Evolutionary conservation across 2,888 invertebrate genomes (phyloP), one percentile per base, ranked within the genome.

Genomic region (Melitaea athalia): DNA sequence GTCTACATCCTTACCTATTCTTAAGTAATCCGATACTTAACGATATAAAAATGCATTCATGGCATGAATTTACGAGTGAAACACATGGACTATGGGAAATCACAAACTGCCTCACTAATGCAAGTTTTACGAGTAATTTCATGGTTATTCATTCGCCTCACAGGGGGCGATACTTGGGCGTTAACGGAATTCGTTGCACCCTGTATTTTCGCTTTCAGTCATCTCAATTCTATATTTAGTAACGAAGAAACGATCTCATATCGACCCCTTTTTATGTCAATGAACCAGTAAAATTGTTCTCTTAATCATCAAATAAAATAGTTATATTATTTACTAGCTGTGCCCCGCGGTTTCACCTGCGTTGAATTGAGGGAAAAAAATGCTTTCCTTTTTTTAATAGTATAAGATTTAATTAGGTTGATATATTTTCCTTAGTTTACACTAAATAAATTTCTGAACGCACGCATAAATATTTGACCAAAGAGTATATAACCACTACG

Each of bases 61-160:
- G 78, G 81, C 76, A 73, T 69, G 71, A 66, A 68, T 74, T 88
- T 88, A 90, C 80, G 86, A 85, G 81, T 81, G 79, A 81, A 83
- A 85, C 89, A 90, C 85, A 87, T 90, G 89, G 87, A 85, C 83
- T 80, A 81, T 78, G 80, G 79, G 79, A 79, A 75, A 83, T 81
- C 85, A 85, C 86, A 88, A 87, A 89, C 84, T 81, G 84, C 82
- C 84, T 78, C 78, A 82, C 88, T 91, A 90, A 91, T 90, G 88
- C 79, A 85, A 85, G 85, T 89, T 91, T 91, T 90, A 91, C 85
- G 91, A 89, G 85, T 87, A 85, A 90, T 90, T 91, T 91, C 90
- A 91, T 87, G 90, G 90, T 86, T 87, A 85, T 85, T 87, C 88
- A 87, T 88, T 86, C 83, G 75, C 78, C 76, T 81, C 61, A 82